A percentile compares a stretch with the other conserved stretches of the same genome.
Evolutionary conservation across 2,888 invertebrate species (phyloP).

Genomic region (Hirtodrosophila duncani): DNA sequence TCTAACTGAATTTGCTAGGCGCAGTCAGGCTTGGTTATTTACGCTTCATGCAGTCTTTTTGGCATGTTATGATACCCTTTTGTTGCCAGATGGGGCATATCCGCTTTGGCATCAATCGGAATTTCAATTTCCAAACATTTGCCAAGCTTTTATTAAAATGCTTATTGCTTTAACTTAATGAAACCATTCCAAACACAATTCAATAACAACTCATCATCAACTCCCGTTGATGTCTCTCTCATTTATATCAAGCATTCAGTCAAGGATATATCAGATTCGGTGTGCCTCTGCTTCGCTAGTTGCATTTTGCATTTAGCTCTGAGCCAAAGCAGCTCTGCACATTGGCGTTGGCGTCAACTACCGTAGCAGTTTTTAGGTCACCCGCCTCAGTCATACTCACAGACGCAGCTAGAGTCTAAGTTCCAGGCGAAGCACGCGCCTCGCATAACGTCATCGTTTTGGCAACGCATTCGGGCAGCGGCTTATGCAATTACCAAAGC

Average conservation of each 20-base stretch:
- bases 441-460: conserved; percentile 40
- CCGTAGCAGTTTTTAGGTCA: conserved; percentile 58
- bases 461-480: conserved; percentile 14
- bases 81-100: conserved; percentile 2
- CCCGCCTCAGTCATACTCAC: conserved; percentile 3
- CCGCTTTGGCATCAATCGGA: conserved; percentile 6
- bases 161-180: too few species aligned
- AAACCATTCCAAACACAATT: too few species aligned
- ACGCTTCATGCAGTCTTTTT: conserved; percentile 35
- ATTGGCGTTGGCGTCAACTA: conserved; percentile 59
- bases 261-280: too few species aligned
- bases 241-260: too few species aligned
- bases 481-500: conserved; percentile 54
- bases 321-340: conserved; percentile 31
- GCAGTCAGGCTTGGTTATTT: conserved; percentile 66
- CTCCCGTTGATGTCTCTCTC: too few species aligned
- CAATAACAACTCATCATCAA: too few species aligned
- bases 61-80: conserved; percentile 3
- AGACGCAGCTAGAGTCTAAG: neutral
- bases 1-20: too few species aligned
- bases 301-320: conserved; percentile 30
- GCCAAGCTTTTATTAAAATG: too few species aligned
- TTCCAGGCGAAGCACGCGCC: conserved; percentile 54
- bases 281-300: conserved; percentile 8
- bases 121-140: neutral